These are phyloP conservation scores for Crocuta crocuta DNA, from an alignment of 2,113 vertebrate species.

Conservation along the genomic window DNA sequence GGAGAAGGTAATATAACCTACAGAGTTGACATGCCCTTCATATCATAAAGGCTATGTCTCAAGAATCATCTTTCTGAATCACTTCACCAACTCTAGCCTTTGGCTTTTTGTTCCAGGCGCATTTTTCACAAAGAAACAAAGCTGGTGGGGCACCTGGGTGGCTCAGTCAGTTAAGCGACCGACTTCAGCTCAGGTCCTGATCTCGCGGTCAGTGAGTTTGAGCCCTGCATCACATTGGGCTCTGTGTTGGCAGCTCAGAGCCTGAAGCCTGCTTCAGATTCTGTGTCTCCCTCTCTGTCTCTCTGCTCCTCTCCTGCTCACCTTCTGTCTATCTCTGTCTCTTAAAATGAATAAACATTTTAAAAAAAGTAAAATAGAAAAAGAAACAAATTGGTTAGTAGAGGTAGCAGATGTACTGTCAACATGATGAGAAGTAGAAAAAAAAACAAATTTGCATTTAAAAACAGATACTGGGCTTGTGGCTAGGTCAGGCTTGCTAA, in stretches of 20 bases:
- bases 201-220: too few species aligned
- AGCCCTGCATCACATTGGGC: too few species aligned
- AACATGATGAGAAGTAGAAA: neutral
- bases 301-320: too few species aligned
- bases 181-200: too few species aligned
- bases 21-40: neutral
- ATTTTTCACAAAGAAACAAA: conserved; percentile 38
- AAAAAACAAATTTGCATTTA: conserved; percentile 37
- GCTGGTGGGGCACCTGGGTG: too few species aligned
- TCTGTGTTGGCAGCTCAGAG: too few species aligned
- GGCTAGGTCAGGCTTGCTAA: neutral
- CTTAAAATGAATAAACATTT: too few species aligned
- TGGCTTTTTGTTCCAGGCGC: neutral
- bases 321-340: too few species aligned
- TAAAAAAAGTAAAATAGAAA: neutral
- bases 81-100: neutral
- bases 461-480: neutral
- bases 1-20: neutral
- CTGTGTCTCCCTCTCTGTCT: too few species aligned
- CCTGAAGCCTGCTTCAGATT: too few species aligned
- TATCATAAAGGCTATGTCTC: neutral
- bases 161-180: too few species aligned
- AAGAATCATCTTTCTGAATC: neutral
- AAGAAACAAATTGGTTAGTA: conserved; percentile 15
- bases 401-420: neutral